Percentiles rank a stretch among this genome's conserved stretches.
phyloP scores from a whole-genome alignment of 1,140 invertebrate genomes.

The Drosophila persimilis region DNA sequence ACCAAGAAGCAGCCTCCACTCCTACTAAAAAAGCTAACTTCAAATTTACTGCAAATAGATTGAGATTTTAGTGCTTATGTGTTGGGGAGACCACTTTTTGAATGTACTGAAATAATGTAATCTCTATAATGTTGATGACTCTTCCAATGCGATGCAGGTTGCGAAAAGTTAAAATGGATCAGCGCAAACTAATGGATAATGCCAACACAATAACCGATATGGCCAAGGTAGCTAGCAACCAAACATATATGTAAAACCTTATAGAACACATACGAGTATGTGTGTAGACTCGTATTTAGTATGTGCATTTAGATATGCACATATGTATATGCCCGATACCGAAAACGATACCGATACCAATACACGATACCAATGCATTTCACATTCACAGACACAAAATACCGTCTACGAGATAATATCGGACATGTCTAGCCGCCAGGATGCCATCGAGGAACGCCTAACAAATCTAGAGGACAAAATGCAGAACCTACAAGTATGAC shows the following conservation, averaged over 20 bases:
- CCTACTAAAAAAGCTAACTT: background rate
- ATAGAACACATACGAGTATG: background rate
- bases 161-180: slow-evolving; percentile 99
- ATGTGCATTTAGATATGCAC: background rate
- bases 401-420: slow-evolving; percentile 98
- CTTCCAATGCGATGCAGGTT: slow-evolving; percentile 87
- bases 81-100: slow-evolving; percentile 8
- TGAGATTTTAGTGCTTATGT: slow-evolving; percentile 27
- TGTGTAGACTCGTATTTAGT: background rate
- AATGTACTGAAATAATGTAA: slow-evolving; percentile 39
- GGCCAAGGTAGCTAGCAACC: slow-evolving; percentile 94
- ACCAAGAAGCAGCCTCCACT: too few species aligned
- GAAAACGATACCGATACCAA: background rate
- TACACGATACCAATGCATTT: too few species aligned
- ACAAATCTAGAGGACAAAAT: slow-evolving; percentile 94
- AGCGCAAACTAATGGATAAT: slow-evolving; percentile 99
- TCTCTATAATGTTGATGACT: slow-evolving; percentile 61
- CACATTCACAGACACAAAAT: slow-evolving; percentile 93
- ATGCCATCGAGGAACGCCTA: slow-evolving; percentile 94
- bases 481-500: slow-evolving; percentile 87
- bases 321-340: slow-evolving; percentile 14
- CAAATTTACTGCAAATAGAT: background rate
- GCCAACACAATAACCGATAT: slow-evolving; percentile 99
- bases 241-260: slow-evolving; percentile 1
- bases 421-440: slow-evolving; percentile 96